Percentiles rank a stretch among this genome's conserved stretches.
Evolutionary conservation across 1,140 invertebrate genomes (phyloP).

Genomic region (Uloborus diversus): DNA sequence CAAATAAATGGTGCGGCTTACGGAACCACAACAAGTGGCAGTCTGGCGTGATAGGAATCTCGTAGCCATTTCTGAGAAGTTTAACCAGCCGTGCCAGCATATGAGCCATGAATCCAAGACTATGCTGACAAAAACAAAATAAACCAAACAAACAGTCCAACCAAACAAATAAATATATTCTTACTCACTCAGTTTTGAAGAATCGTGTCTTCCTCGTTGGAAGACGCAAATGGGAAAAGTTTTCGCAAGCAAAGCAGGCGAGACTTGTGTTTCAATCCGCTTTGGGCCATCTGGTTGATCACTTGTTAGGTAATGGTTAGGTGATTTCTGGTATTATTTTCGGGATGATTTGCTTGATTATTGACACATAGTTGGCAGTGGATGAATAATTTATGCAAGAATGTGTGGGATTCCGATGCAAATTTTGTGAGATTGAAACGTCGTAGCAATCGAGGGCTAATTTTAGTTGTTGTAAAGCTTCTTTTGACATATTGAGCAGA

Average conservation of each 20-base stretch:
- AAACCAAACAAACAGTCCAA: not conserved
- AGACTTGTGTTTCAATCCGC: not conserved
- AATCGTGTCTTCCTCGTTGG: not conserved
- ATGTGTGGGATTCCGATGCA: not conserved
- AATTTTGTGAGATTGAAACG: no score
- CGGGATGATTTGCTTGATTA: not conserved
- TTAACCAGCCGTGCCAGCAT: slow-evolving; percentile 31
- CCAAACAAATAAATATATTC: no score
- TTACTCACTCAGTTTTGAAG: no score
- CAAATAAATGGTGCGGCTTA: not conserved
- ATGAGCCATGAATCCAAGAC: slow-evolving; percentile 30
- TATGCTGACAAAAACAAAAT: not conserved
- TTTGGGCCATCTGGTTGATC: not conserved
- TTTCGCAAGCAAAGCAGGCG: not conserved
- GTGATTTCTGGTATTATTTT: not conserved
- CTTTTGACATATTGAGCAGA: no score
- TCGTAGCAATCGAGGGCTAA: no score
- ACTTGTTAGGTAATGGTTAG: not conserved
- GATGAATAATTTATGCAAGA: not conserved
- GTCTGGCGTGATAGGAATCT: slow-evolving; percentile 27
- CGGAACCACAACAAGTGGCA: slow-evolving; percentile 4
- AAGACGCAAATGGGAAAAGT: not conserved
- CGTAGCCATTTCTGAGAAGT: no score
- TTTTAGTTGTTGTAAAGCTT: no score
- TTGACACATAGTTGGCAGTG: slow-evolving; percentile 15